These are phyloP conservation scores for Noctua fimbriata DNA, from an alignment of 2,888 invertebrate species.

Conservation along the genomic window DNA sequence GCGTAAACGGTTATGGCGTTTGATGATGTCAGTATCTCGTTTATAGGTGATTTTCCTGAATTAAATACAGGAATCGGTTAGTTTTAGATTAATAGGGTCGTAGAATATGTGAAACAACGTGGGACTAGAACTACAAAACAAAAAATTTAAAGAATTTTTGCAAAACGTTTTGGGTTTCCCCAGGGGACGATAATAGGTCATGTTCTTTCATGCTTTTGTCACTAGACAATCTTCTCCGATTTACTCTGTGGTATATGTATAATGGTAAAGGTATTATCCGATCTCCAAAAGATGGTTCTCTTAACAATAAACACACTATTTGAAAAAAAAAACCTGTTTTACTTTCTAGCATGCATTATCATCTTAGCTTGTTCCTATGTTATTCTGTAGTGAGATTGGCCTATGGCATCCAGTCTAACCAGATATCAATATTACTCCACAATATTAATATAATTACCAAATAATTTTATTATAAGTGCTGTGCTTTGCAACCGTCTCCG, in stretches of 20 bases:
- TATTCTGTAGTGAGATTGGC: background rate
- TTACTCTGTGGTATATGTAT: no score
- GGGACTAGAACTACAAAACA: background rate
- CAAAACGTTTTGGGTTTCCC: background rate
- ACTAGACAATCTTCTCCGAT: background rate
- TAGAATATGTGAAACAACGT: background rate
- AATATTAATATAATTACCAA: constrained; percentile 22
- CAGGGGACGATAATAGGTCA: constrained; percentile 13
- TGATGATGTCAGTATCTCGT: constrained; percentile 20
- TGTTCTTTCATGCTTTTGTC: background rate
- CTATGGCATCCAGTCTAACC: background rate
- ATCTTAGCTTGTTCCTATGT: background rate
- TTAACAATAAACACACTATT: background rate
- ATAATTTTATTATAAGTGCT: constrained; percentile 28
- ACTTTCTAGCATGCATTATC: background rate
- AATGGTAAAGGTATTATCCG: background rate
- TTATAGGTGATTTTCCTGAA: background rate
- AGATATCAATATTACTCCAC: constrained; percentile 16
- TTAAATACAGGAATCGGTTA: background rate
- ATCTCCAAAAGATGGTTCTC: background rate
- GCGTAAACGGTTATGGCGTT: constrained; percentile 52
- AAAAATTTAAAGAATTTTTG: background rate
- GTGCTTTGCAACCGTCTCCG: constrained; percentile 28
- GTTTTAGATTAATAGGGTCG: background rate
- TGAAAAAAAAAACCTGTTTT: background rate